phyloP scores from a whole-genome alignment of 2,888 invertebrate species.

The Caenorhabditis panamensis region DNA sequence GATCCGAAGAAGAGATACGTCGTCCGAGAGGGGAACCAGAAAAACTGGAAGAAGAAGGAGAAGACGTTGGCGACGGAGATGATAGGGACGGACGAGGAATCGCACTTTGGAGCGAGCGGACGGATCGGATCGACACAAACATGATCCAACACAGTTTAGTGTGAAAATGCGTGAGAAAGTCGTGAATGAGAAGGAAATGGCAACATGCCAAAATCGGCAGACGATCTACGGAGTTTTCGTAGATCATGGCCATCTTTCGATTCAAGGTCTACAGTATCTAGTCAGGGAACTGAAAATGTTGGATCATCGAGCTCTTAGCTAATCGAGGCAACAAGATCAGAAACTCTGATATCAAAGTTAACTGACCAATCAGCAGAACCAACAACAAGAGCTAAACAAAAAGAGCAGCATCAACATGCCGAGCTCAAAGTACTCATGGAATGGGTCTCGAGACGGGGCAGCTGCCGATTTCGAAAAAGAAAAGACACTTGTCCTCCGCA shows the following conservation, averaged over 20 bases:
- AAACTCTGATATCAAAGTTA: too few species aligned
- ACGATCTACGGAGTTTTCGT: not conserved
- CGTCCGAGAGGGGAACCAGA: slow-evolving; percentile 18
- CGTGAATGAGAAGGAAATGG: not conserved
- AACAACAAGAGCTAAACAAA: not conserved
- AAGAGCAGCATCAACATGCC: not conserved
- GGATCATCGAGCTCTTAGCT: too few species aligned
- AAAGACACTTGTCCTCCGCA: too few species aligned
- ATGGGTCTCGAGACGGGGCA: not conserved
- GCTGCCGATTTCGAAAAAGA: not conserved
- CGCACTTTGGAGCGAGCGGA: slow-evolving; percentile 24
- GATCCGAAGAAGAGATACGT: slow-evolving; percentile 51
- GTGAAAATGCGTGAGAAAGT: too few species aligned
- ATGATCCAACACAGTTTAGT: slow-evolving; percentile 1
- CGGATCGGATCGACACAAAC: not conserved
- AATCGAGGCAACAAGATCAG: too few species aligned
- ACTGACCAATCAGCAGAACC: not conserved
- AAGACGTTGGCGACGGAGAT: too few species aligned
- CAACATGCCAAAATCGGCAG: not conserved
- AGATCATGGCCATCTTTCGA: not conserved
- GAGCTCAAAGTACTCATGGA: slow-evolving; percentile 1
- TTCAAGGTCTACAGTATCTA: too few species aligned
- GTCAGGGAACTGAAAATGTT: too few species aligned
- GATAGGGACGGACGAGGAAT: not conserved
- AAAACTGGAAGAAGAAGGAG: slow-evolving; percentile 48